Evolutionary conservation across 2,113 vertebrate genomes (phyloP).

Genomic region (Lontra canadensis): DNA sequence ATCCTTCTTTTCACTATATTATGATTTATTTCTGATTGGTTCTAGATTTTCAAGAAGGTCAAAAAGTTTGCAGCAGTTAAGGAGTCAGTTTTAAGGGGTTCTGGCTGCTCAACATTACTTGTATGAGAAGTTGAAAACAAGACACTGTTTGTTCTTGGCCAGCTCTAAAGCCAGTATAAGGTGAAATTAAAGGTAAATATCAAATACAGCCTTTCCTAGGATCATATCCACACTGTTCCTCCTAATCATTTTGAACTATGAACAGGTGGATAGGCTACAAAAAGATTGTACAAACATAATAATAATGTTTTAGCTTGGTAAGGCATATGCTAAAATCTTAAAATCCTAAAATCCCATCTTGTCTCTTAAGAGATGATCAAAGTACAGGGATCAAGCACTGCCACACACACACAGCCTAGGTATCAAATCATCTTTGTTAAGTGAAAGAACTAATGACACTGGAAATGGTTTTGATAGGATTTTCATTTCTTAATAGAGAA

Average conservation of each 20-base stretch:
- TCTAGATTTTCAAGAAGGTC: background rate
- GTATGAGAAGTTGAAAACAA: background rate
- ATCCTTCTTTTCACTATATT: background rate
- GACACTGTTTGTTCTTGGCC: background rate
- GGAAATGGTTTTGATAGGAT: background rate
- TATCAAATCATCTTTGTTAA: background rate
- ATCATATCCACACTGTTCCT: background rate
- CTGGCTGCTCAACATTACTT: background rate
- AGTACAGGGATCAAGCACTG: background rate
- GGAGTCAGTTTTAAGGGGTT: conserved; percentile 6
- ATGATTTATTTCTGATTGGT: background rate
- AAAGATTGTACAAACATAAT: background rate
- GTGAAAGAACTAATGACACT: background rate
- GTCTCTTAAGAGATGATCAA: background rate
- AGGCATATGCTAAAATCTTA: background rate
- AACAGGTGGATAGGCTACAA: background rate
- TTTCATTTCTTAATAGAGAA: conserved; percentile 18
- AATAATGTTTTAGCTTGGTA: background rate
- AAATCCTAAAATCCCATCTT: background rate
- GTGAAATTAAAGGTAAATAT: background rate
- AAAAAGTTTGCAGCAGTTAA: background rate
- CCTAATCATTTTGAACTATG: background rate
- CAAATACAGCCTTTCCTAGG: background rate
- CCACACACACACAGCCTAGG: background rate
- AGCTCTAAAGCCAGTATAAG: background rate